Evolutionary conservation across 2,797 vertebrate species (phyloP).

Genomic region (Intellagama lesueurii): DNA sequence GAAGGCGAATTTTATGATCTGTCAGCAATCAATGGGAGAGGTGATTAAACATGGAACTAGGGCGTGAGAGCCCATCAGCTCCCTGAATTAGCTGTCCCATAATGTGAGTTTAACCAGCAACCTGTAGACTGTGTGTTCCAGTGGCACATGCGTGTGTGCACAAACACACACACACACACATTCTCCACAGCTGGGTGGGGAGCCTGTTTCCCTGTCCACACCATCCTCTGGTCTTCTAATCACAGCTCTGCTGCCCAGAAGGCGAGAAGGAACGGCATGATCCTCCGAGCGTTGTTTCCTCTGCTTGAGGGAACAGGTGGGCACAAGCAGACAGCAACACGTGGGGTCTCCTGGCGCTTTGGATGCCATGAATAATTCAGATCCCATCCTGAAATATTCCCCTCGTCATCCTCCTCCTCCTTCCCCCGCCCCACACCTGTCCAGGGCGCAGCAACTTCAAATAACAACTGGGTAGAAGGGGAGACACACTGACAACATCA

Average conservation of each 20-base stretch:
- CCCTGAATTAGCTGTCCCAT: too few species aligned
- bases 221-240: too few species aligned
- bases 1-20: too few species aligned
- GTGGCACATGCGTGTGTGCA: too few species aligned
- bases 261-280: neutral
- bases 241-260: neutral
- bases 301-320: neutral
- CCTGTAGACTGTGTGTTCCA: too few species aligned
- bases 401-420: too few species aligned
- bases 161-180: too few species aligned
- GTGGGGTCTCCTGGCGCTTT: neutral
- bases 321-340: neutral
- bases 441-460: neutral
- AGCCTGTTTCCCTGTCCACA: neutral
- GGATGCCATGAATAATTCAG: constrained; percentile 2
- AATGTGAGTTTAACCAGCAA: too few species aligned
- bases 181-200: too few species aligned
- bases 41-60: too few species aligned
- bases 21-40: too few species aligned
- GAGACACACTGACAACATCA: neutral
- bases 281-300: neutral
- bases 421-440: neutral
- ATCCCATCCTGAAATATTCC: neutral
- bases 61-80: too few species aligned
- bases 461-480: neutral